Conservation (phyloP, 2,113 vertebrate species). For the Corythaeola cristata region DNA sequence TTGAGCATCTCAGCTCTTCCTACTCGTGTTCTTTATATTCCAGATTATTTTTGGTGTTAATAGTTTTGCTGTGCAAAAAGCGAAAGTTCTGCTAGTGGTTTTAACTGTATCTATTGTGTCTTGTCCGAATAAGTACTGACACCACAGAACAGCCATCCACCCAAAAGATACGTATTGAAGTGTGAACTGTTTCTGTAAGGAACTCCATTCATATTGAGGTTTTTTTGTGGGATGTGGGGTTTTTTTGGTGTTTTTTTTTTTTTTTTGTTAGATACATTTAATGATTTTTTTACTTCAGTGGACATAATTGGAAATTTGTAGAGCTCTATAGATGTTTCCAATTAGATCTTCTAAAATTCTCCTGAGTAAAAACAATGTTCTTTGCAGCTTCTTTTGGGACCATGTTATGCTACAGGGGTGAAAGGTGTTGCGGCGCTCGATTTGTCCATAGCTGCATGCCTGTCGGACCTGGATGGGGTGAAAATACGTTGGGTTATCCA, state of each 20-base stretch:
- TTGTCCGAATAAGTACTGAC: not conserved
- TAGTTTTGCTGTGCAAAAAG: not conserved
- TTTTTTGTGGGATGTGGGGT: not conserved
- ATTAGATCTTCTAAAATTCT: not conserved
- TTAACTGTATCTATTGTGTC: not conserved
- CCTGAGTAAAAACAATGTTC: not conserved
- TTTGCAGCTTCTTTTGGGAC: too few relatives aligned
- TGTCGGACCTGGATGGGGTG: too few relatives aligned
- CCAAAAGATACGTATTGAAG: not conserved
- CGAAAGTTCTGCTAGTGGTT: not conserved
- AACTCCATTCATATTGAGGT: not conserved
- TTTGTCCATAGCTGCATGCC: too few relatives aligned
- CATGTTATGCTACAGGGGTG: too few relatives aligned
- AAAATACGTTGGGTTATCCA: too few relatives aligned
- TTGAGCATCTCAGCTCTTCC: not conserved
- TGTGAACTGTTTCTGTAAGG: not conserved
- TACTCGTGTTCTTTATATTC: not conserved
- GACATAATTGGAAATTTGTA: not conserved
- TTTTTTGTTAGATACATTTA: not conserved
- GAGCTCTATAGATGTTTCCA: not conserved
- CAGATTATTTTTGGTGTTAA: not conserved
- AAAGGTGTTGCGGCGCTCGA: too few relatives aligned
- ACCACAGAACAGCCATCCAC: not conserved
- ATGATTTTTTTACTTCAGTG: not conserved
- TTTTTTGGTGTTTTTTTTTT: not conserved